phyloP scores from a whole-genome alignment of 2,113 vertebrate species.

The Camelus dromedarius region DNA sequence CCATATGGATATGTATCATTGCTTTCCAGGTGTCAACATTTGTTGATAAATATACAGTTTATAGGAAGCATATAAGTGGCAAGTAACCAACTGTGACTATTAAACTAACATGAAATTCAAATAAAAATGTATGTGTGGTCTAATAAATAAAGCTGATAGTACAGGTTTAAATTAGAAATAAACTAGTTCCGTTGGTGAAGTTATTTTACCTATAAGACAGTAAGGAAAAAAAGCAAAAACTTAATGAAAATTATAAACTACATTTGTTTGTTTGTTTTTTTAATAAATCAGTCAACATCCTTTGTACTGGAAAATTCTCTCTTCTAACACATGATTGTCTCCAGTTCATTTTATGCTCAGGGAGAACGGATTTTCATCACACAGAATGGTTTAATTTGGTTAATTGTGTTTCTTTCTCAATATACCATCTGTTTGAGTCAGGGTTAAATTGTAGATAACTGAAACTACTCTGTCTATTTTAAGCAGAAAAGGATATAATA shows the following conservation, averaged over 20 bases:
- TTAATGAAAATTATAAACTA: not conserved
- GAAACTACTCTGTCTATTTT: conserved; percentile 57
- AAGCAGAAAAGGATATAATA: conserved; percentile 56
- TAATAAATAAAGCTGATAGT: conserved; percentile 12
- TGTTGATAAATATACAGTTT: conserved; percentile 73
- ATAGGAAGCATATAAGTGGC: conserved; percentile 17
- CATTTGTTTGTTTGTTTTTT: not conserved
- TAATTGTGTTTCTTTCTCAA: conserved; percentile 58
- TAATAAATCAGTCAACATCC: not conserved
- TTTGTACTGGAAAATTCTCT: conserved; percentile 35
- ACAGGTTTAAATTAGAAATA: conserved; percentile 28
- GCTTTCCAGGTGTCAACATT: conserved; percentile 71
- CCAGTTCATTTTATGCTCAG: conserved; percentile 28
- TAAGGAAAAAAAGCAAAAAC: conserved; percentile 23
- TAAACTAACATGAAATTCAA: conserved; percentile 52
- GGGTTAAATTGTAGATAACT: conserved; percentile 53
- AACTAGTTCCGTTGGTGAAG: not conserved
- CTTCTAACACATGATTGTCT: conserved; percentile 1
- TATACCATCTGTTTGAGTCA: conserved; percentile 55
- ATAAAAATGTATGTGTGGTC: not conserved
- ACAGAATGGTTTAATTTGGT: conserved; percentile 46
- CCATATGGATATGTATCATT: conserved; percentile 61
- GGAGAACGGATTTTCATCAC: conserved; percentile 43
- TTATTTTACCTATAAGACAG: conserved; percentile 1
- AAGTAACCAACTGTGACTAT: conserved; percentile 63